Evolutionary conservation across 2,113 vertebrate species (phyloP).

Genomic region (Cettia cetti): DNA sequence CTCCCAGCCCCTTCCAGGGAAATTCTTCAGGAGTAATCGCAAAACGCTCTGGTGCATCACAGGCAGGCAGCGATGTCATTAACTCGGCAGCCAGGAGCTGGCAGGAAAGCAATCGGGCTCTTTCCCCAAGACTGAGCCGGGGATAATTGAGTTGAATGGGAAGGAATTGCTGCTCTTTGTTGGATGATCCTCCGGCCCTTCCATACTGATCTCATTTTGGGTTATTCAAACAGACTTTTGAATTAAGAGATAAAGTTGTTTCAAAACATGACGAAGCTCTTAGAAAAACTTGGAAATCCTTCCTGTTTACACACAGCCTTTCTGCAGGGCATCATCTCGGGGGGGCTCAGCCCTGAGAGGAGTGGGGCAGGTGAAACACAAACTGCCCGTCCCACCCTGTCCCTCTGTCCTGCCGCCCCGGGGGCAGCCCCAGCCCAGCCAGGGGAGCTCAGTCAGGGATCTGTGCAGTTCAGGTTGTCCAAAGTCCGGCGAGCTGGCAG

Average conservation of each 20-base stretch:
- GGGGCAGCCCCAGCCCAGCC: not conserved
- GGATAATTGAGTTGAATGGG: slow-evolving; percentile 31
- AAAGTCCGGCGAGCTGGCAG: not conserved
- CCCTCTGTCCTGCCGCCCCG: rapidly evolving
- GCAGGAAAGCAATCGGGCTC: slow-evolving; percentile 17
- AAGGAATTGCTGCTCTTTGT: slow-evolving; percentile 3
- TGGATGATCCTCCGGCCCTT: not conserved
- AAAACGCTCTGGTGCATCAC: not conserved
- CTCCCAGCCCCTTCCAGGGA: not conserved
- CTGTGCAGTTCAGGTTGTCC: not conserved
- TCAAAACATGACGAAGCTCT: not conserved
- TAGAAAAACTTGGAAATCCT: not conserved
- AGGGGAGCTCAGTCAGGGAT: not conserved
- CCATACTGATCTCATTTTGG: not conserved
- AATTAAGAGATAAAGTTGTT: slow-evolving; percentile 24
- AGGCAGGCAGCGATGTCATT: not conserved
- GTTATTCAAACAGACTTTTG: slow-evolving; percentile 10
- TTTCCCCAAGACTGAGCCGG: slow-evolving; percentile 32
- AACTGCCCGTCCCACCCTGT: not conserved
- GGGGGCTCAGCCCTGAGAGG: rapidly evolving
- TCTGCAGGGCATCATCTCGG: not conserved
- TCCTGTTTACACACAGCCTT: not conserved
- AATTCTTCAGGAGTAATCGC: not conserved
- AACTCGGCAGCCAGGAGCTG: slow-evolving; percentile 3
- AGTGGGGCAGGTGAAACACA: not conserved